Evolutionary conservation across 1,140 invertebrate genomes (phyloP), one percentile per base, ranked within the genome.

Genomic region (Thalassaphorura encarpata): DNA sequence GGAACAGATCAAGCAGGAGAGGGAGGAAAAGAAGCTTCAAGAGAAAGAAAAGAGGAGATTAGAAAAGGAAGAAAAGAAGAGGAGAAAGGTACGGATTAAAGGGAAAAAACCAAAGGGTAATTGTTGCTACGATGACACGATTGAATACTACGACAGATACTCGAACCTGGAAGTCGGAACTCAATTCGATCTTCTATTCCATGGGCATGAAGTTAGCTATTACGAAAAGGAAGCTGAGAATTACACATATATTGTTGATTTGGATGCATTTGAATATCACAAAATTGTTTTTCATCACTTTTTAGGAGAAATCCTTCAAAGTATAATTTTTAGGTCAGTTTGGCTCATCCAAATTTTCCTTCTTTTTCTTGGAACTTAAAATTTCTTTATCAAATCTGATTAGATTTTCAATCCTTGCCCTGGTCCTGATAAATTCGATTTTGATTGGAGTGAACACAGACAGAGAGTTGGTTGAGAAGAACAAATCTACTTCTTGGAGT

Each of bases 401-500:
- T 31, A 61, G 61, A 33, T 52, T 42, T 8, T 31, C 54, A 15
- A 58, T 66, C 16, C 52, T 66, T 5, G 21, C 54, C 3, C 52
- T 66, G 13, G 62, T 66, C 3, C 31, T 66, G 16, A 24, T 65
- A 19, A 66, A 66, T 36, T 53, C 64, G 2, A 41, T 66, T 6
- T 31, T 66, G 1, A 66, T 66, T 28, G 64, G 62, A 1, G 11
- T 66, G n/a, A 45, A 45, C 27, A 66, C 64, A 4, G 47, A 52
- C 11, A 27, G 46, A 15, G 15, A 21, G 2, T 31, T 58, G 1
- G 47, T 46, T 3, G n/a, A 15, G 1, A n/a, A 56, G 1, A 61
- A 50, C 42, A 29, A 18, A 23, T 2, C n/a, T 27, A 0, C 28
- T 4, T 23, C 60, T 62, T 36, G 43, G 56, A 4, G 23, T 60